Evolutionary conservation across 2,888 invertebrate genomes (phyloP).

Genomic region (Pherbina coryleti): DNA sequence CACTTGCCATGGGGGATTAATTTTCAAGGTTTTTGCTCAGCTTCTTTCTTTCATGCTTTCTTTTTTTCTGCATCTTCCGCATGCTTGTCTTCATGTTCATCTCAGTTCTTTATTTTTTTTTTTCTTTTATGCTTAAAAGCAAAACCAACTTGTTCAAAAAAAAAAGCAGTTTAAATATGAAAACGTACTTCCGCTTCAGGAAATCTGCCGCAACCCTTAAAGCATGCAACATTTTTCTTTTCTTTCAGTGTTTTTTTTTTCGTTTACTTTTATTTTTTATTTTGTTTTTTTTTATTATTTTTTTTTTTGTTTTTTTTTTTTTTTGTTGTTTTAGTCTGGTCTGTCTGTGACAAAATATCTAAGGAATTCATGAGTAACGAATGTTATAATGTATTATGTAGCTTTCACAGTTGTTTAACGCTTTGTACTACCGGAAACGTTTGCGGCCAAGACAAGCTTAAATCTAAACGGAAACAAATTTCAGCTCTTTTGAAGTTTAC

Average conservation of each 20-base stretch:
- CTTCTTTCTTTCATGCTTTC: no score
- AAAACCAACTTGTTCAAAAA: neutral
- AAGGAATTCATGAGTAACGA: constrained; percentile 12
- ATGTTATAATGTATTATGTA: constrained; percentile 14
- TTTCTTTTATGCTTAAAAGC: neutral
- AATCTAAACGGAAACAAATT: neutral
- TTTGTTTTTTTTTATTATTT: neutral
- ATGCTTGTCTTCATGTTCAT: neutral
- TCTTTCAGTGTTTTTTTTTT: neutral
- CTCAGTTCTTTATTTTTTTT: neutral
- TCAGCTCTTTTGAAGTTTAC: no score
- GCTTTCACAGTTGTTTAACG: neutral
- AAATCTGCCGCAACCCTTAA: neutral
- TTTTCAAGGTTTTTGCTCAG: neutral
- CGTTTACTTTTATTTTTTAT: neutral
- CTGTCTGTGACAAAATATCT: neutral
- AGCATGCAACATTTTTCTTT: neutral
- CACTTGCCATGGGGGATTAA: neutral
- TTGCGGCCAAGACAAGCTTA: neutral
- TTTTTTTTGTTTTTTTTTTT: neutral
- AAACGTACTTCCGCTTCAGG: neutral
- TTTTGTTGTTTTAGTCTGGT: neutral
- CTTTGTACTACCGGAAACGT: neutral
- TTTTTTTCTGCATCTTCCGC: no score
- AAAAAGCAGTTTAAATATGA: neutral